Percentiles rank a stretch among this genome's conserved stretches.
phyloP scores from a whole-genome alignment of 2,888 invertebrate species.

The Eupithecia subfuscata region DNA sequence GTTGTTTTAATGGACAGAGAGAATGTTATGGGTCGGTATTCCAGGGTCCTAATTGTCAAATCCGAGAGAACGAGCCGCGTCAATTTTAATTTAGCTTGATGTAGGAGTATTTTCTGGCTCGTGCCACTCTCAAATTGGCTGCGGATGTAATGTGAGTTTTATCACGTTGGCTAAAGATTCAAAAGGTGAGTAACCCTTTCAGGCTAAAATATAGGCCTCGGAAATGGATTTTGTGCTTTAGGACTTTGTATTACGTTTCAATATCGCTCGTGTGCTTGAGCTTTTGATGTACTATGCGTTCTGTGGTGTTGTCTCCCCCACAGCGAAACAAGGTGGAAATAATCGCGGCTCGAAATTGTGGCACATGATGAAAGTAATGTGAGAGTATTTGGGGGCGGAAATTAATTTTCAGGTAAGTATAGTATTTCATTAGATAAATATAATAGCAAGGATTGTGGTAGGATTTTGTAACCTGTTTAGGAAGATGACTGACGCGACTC shows the following conservation, averaged over 20 bases:
- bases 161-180: constrained; percentile 6
- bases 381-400: constrained; percentile 39
- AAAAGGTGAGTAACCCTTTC: background rate
- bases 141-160: constrained; percentile 7
- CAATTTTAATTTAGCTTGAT: constrained; percentile 46
- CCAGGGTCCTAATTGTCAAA: constrained; percentile 68
- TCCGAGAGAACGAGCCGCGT: constrained; percentile 52
- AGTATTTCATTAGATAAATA: constrained; percentile 34
- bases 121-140: constrained; percentile 15
- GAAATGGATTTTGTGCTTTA: constrained; percentile 8
- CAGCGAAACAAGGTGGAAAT: constrained; percentile 46
- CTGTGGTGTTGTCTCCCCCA: constrained; percentile 38
- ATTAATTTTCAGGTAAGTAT: constrained; percentile 42
- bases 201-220: background rate
- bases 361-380: constrained; percentile 46
- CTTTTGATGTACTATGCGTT: background rate
- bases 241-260: constrained; percentile 9
- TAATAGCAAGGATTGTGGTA: constrained; percentile 24
- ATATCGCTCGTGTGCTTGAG: background rate
- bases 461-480: constrained; percentile 18
- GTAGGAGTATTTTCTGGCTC: constrained; percentile 25
- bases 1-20: constrained; percentile 76
- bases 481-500: constrained; percentile 6
- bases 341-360: constrained; percentile 45
- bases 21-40: constrained; percentile 65